A percentile compares a stretch with the other conserved stretches of the same genome.
Conservation (phyloP, 2,797 vertebrate species). For the Bovichtus variegatus region DNA sequence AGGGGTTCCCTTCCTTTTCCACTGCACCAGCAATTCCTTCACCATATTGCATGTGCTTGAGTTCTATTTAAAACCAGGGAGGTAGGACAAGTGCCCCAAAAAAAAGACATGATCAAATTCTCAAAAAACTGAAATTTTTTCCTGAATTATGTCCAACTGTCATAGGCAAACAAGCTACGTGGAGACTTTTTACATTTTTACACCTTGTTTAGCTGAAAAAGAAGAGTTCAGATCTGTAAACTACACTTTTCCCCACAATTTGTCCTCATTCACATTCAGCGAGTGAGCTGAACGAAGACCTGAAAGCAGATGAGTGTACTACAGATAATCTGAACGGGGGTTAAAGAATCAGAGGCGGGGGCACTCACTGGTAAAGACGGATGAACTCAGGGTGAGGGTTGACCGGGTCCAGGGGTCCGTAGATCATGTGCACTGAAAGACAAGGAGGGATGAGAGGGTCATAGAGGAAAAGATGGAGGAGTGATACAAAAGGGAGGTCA, state of each 20-base stretch:
- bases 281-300: background rate
- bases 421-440: slow-evolving; percentile 95
- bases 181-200: background rate
- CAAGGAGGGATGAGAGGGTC: slow-evolving; percentile 12
- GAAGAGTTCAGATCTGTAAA: background rate
- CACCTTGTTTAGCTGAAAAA: background rate
- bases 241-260: background rate
- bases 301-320: background rate
- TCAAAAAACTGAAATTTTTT: background rate
- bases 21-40: too few species aligned
- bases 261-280: background rate
- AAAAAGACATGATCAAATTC: too few species aligned
- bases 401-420: slow-evolving; percentile 94
- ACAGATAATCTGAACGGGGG: background rate
- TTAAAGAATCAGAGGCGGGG: background rate
- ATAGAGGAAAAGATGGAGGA: background rate
- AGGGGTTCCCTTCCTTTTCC: too few species aligned
- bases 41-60: too few species aligned
- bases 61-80: background rate
- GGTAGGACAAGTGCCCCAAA: background rate
- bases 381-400: slow-evolving; percentile 95
- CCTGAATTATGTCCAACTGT: background rate
- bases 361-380: slow-evolving; percentile 92
- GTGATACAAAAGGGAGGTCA: background rate
- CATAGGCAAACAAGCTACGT: background rate